Evolutionary conservation across 2,888 invertebrate genomes (phyloP), one percentile per base, ranked within the genome.

Genomic region (Troides helena): DNA sequence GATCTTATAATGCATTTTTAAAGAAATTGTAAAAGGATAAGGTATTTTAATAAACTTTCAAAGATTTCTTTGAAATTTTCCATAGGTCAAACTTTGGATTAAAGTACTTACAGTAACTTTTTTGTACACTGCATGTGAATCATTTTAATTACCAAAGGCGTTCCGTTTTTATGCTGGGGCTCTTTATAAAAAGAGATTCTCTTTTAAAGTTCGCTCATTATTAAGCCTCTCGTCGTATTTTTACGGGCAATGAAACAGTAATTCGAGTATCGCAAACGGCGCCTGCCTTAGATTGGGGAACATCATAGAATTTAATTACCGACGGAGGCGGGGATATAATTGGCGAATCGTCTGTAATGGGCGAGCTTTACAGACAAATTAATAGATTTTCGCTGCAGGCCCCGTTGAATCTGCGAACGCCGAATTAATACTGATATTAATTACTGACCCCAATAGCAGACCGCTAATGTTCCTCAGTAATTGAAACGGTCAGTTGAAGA

Each of bases 261-360:
- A 89, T 88, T 86, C 83, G 84, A 85, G 85, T 87, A 89, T 89
- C 90, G 86, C 89, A 88, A 90, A 89, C 81, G 88, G 81, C 80
- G 89, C 82, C 88, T 86, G 88, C 86, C 89, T 90, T 86, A 88
- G 86, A 89, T 87, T 86, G 88, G 89, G 79, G 88, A 87, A 86
- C 86, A 87, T 86, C 88, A 88, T 87, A 86, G 86, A 89, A 86
- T 91, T 92, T 91, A 90, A 91, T 92, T 90, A 88, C 86, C 78
- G 80, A 81, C 87, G 89, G 89, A 83, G 88, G 83, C 81, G 80
- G 84, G 81, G 84, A 81, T 88, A 89, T 90, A 88, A 92, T 90
- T 90, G 89, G 89, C 86, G 87, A 88, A 80, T 88, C 85, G 87
- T 80, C 85, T 83, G 84, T 86, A 88, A 89, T 84, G 86, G 85